A percentile compares a stretch with the other conserved stretches of the same genome.
phyloP scores from a whole-genome alignment of 2,113 vertebrate species.

The Phocoena phocoena region DNA sequence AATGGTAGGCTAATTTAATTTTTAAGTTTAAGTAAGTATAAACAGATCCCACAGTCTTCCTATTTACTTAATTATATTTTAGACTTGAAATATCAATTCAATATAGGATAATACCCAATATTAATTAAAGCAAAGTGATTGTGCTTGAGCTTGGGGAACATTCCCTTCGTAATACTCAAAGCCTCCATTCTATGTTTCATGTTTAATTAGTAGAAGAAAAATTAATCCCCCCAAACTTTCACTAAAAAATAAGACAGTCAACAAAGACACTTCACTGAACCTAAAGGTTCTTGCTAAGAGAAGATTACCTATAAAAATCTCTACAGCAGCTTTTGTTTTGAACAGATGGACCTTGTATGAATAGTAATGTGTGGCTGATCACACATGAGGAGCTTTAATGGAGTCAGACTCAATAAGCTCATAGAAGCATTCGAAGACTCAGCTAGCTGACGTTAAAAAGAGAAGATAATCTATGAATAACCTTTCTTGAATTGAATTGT shows the following conservation, averaged over 20 bases:
- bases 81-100: neutral
- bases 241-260: neutral
- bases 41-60: neutral
- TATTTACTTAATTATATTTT: conserved; percentile 1
- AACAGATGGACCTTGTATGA: neutral
- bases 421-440: neutral
- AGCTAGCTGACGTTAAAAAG: neutral
- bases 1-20: conserved; percentile 16
- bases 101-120: neutral
- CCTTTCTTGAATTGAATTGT: neutral
- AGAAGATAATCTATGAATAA: neutral
- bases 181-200: neutral
- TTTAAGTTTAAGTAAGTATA: neutral
- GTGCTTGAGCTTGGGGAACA: neutral
- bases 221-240: neutral
- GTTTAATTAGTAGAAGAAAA: conserved; percentile 38
- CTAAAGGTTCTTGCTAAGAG: neutral
- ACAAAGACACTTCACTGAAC: neutral
- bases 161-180: neutral
- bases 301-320: conserved; percentile 22
- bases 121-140: conserved; percentile 48
- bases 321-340: neutral
- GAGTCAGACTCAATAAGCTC: neutral
- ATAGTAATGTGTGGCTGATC: neutral
- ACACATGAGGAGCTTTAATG: neutral